Conservation (phyloP, 2,113 vertebrate species). For the Gallinago jamesoni region DNA sequence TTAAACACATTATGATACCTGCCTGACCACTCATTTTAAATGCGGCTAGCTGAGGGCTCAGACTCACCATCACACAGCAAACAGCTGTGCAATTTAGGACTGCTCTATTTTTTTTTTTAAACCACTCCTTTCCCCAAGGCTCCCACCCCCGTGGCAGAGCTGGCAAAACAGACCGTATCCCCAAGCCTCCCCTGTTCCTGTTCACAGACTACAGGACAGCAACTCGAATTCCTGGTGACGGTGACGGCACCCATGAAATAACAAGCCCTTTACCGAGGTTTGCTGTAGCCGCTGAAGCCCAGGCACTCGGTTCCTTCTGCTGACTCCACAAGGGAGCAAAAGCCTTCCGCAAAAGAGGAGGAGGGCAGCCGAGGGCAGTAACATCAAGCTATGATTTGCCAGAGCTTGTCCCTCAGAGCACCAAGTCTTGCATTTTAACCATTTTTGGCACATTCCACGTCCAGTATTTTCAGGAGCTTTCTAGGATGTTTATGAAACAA, state of each 20-base stretch:
- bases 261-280: background rate
- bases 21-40: slow-evolving; percentile 11
- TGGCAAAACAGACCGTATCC: background rate
- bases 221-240: background rate
- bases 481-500: slow-evolving; percentile 56
- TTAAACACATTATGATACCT: background rate
- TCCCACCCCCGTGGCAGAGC: background rate
- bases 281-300: background rate
- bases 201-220: background rate
- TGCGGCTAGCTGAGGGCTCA: background rate
- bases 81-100: background rate
- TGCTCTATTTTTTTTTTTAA: background rate
- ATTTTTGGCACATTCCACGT: slow-evolving; percentile 49
- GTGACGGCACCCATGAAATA: background rate
- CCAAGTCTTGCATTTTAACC: slow-evolving; percentile 42
- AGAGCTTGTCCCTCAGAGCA: slow-evolving; percentile 34
- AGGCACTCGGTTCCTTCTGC: background rate
- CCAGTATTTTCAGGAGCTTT: slow-evolving; percentile 45
- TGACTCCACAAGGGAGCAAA: slow-evolving; percentile 31
- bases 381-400: slow-evolving; percentile 39
- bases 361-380: slow-evolving; percentile 7
- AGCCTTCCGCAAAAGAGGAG: slow-evolving; percentile 11
- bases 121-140: background rate
- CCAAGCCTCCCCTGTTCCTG: background rate
- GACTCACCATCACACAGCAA: background rate